Evolutionary conservation across 2,888 invertebrate genomes (phyloP), one percentile per base, ranked within the genome.

Genomic region (Quadroppia sp.): DNA sequence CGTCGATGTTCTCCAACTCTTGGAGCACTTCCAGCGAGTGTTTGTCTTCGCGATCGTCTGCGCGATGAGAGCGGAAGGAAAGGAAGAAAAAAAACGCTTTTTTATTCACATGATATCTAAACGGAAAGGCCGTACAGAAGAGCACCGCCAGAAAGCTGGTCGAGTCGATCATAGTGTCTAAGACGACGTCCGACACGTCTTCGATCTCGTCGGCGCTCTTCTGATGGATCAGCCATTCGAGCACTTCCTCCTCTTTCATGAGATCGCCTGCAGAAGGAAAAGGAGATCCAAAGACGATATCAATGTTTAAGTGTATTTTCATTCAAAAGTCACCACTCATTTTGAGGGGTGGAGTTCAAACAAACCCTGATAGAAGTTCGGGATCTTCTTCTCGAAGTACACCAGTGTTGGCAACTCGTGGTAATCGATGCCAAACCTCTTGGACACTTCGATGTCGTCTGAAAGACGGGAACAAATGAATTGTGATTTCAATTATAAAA

Each of bases 121-220:
- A n/a, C n/a, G n/a, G n/a, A n/a, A n/a, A n/a, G n/a, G 30, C 86
- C 91, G 87, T 86, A 94, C 93, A 94, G 84, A 94, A 94, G 76
- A 94, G 85, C 78, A 94, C 94, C 79, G 94, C 94, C 81, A 94
- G 87, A 83, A 93, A 91, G 81, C 94, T 93, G 78, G 93, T 90
- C 80, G 91, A 92, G 80, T 89, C 89, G 80, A 94, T 93, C 74
- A 94, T 87, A 59, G 94, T 92, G 80, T 90, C 88, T 76, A 94
- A 86, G 45, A 79, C 77, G 17, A 64, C 74, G 30, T 74, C 78
- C 3, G 93, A 93, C 53, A 94, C 92, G 84, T 94, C 94, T 84
- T 94, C 94, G 79, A 94, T 94, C 6, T 94, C 94, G 11, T 93
- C 93, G 0, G 90, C 89, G 80, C 89, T 89, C 83, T 94, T 92